Evolutionary conservation across 2,113 vertebrate species (phyloP), one percentile per base, ranked within the genome.

Genomic region (Chelonoidis abingdonii): DNA sequence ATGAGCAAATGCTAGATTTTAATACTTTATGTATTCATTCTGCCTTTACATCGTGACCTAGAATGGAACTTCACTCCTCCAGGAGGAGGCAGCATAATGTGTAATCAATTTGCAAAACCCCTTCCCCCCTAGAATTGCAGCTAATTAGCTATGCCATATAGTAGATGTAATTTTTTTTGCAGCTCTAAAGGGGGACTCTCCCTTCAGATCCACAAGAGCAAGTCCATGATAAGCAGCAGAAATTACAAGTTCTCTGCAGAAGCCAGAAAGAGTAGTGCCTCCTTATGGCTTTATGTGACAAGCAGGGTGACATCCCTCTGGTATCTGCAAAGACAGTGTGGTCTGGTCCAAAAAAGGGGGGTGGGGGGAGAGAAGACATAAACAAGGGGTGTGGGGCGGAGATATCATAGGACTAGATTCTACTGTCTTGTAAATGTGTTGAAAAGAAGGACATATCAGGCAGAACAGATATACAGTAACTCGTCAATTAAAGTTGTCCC

Each of bases 191-290:
- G 81, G 59, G 0, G 0, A 91, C 79, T n/a, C 92, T 80, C 57
- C 35, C n/a, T 94, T 90, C 88, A 92, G 47, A 96, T 31, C 44
- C 89, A 44, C 16, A 41, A 56, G 6, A 89, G 16, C 91, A 95
- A 90, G 85, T 2, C 11, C 24, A 56, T 56, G 56, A 75, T 8
- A 38, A 2, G 9, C 93, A 14, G 80, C n/a, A 90, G 83, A 86
- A 69, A 69, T 41, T 52, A 27, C 16, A 47, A 92, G 25, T 5
- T 93, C 27, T 59, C 41, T 35, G 38, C 14, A 86, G 6, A 86
- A 54, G 24, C 17, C 41, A 86, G 10, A 24, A 94, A 95, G 9
- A 7, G 12, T 93, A 75, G 65, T 14, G 29, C 5, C 27, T 62
- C 57, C 29, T 62, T 62, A 57, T 57, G 56, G 56, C 31, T n/a